Percentiles rank a stretch among this genome's conserved stretches.
Evolutionary conservation across 1,140 invertebrate genomes (phyloP).

Genomic region (Platorchestia sp.): DNA sequence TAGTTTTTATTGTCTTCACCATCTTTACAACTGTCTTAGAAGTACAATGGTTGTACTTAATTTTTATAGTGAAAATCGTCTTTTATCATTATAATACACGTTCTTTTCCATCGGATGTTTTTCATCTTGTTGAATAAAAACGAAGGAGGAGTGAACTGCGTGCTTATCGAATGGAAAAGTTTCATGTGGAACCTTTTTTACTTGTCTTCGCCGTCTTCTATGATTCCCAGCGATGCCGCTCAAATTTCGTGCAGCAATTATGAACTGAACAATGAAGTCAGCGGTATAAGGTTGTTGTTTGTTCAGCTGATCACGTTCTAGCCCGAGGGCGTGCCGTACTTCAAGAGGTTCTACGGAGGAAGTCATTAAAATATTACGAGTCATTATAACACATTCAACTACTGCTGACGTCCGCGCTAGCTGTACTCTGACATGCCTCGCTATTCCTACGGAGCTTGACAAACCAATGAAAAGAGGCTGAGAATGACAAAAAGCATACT

Average conservation of each 20-base stretch:
- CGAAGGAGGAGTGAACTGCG: too few species aligned
- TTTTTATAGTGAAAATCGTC: too few species aligned
- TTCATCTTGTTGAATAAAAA: too few species aligned
- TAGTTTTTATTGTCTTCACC: too few species aligned
- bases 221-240: too few species aligned
- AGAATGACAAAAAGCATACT: background rate
- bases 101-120: background rate
- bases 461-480: background rate
- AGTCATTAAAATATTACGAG: background rate
- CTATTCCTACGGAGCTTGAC: background rate
- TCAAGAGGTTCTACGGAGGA: background rate
- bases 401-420: background rate
- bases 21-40: too few species aligned
- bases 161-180: too few species aligned
- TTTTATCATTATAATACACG: background rate
- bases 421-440: background rate
- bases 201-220: too few species aligned
- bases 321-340: background rate
- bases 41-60: too few species aligned
- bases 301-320: background rate
- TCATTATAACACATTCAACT: background rate
- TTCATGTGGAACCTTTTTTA: too few species aligned
- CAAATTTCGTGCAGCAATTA: background rate
- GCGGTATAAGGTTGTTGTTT: background rate
- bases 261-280: background rate